Conservation (phyloP, 2,113 vertebrate genomes). For the Cichladusa arquata region DNA sequence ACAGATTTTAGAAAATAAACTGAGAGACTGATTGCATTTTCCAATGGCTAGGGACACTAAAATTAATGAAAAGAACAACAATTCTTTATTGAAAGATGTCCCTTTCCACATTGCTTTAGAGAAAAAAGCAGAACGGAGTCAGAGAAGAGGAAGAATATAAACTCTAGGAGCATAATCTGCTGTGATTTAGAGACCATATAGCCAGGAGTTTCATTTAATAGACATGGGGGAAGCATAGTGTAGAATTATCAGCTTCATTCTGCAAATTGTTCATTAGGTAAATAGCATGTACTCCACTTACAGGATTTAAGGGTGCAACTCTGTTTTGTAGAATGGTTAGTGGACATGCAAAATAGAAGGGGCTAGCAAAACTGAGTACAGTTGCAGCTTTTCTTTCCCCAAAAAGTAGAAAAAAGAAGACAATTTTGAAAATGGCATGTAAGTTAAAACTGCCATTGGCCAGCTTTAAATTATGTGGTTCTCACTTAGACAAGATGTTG, state of each 20-base stretch:
- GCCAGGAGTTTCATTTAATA: slow-evolving; percentile 26
- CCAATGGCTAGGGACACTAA: not conserved
- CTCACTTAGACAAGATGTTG: slow-evolving; percentile 65
- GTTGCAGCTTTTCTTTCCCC: not conserved
- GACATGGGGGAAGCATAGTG: not conserved
- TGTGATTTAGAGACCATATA: not conserved
- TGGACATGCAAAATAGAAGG: not conserved
- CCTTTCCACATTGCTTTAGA: not conserved
- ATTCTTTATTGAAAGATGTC: not conserved
- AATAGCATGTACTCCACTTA: slow-evolving; percentile 4
- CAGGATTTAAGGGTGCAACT: not conserved
- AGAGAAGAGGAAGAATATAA: not conserved
- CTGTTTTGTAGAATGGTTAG: not conserved
- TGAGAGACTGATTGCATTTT: not conserved
- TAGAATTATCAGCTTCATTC: slow-evolving; percentile 13
- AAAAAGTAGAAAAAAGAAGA: not conserved
- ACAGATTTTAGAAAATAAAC: not conserved
- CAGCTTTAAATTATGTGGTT: slow-evolving; percentile 75
- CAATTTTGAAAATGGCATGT: slow-evolving; percentile 48
- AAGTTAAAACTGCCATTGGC: slow-evolving; percentile 55
- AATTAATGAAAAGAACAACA: not conserved
- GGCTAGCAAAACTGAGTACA: not conserved
- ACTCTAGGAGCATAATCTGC: not conserved
- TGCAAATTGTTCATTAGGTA: slow-evolving; percentile 4
- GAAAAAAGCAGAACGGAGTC: not conserved